Conservation (phyloP, 2,113 vertebrate genomes). For the Sinocyclocheilus maitianheensis region DNA sequence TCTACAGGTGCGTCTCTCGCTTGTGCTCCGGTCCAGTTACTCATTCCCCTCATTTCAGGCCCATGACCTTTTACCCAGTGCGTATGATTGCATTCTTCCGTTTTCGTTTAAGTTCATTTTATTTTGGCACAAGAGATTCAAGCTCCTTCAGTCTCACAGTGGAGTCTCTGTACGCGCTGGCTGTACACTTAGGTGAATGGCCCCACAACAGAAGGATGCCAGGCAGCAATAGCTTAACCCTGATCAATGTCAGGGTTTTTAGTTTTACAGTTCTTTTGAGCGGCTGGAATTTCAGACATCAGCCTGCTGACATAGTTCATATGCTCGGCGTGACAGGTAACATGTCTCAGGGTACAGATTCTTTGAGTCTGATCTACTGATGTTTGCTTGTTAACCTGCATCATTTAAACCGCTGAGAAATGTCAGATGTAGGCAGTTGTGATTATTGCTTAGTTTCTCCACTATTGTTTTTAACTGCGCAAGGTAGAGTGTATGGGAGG, state of each 20-base stretch:
- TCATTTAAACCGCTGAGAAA: neutral
- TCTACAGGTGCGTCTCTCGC: conserved; percentile 15
- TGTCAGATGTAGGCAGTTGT: neutral
- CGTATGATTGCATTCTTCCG: conserved; percentile 12
- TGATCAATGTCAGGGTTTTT: conserved; percentile 53
- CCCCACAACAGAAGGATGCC: conserved; percentile 65
- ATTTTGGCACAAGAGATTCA: conserved; percentile 22
- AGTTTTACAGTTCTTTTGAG: conserved; percentile 32
- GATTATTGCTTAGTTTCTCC: too few relatives aligned
- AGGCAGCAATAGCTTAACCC: conserved; percentile 48
- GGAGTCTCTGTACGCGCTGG: conserved; percentile 54
- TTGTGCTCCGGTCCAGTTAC: neutral
- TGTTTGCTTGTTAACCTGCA: conserved; percentile 16
- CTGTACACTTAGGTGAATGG: conserved; percentile 61
- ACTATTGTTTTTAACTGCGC: neutral
- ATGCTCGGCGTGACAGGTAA: conserved; percentile 36
- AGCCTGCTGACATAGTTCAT: conserved; percentile 29
- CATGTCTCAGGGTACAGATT: neutral
- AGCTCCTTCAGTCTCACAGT: conserved; percentile 34
- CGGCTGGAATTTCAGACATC: conserved; percentile 49
- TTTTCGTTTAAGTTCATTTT: conserved; percentile 18
- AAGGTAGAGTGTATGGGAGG: neutral
- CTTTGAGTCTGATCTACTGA: neutral
- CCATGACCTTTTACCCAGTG: neutral
- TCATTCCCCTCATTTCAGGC: conserved; percentile 17